Percentiles rank a stretch among this genome's conserved stretches.
Evolutionary conservation across 37 sponge, comb jelly and placozoan species (phyloP).

Genomic region (Chondrilla cf. caribensis): DNA sequence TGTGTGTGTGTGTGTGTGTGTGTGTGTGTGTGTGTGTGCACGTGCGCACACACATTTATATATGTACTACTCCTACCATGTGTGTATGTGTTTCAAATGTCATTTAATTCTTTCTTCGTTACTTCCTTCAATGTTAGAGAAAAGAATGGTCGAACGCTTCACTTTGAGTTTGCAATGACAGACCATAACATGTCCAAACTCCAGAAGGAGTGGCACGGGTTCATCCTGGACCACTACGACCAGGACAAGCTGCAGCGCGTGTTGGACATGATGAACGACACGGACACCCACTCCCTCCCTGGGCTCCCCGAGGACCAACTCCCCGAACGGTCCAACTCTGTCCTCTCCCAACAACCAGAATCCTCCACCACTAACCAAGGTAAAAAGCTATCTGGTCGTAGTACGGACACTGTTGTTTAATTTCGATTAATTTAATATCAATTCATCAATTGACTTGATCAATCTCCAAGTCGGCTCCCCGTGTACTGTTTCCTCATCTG

Average conservation of each 20-base stretch:
- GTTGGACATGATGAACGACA: background rate
- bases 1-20: too few relatives aligned
- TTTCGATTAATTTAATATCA: background rate
- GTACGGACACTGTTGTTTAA: slow-evolving; percentile 1
- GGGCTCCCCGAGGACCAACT: background rate
- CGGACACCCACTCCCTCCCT: background rate
- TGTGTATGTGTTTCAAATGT: too few relatives aligned
- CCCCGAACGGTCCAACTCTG: background rate
- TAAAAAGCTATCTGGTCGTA: background rate
- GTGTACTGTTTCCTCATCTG: too few relatives aligned
- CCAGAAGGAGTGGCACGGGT: background rate
- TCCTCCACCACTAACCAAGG: background rate
- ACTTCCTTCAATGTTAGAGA: too few relatives aligned
- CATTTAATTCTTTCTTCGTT: too few relatives aligned
- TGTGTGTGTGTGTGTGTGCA: too few relatives aligned
- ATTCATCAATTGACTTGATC: too few relatives aligned
- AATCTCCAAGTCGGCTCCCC: too few relatives aligned
- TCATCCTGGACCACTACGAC: background rate
- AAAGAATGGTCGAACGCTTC: background rate
- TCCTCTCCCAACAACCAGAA: background rate
- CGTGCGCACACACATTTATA: too few relatives aligned
- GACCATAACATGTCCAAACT: background rate
- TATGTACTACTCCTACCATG: too few relatives aligned
- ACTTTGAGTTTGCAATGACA: background rate
- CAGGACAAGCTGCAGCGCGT: background rate